Conservation (phyloP, 2,888 invertebrate species). For the Anagyrus pseudococci region DNA sequence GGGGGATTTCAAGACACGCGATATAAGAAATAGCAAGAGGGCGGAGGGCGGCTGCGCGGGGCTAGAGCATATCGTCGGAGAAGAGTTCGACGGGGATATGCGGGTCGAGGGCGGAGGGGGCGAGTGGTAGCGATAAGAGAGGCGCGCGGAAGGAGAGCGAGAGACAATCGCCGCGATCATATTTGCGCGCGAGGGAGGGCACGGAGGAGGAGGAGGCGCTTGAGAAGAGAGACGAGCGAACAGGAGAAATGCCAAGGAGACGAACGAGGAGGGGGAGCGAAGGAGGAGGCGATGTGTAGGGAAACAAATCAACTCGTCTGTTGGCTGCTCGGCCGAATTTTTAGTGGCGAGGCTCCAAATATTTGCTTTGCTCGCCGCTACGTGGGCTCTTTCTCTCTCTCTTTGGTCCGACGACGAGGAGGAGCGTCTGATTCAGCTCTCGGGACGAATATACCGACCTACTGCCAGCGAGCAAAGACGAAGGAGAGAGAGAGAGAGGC, state of each 20-base stretch:
- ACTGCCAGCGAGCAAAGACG: constrained; percentile 17
- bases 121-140: constrained; percentile 1
- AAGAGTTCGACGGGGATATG: constrained; percentile 1
- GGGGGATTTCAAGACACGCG: constrained; percentile 7
- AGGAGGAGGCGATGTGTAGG: constrained; percentile 50
- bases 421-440: constrained; percentile 44
- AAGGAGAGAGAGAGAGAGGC: constrained; percentile 4
- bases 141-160: constrained; percentile 5
- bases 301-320: constrained; percentile 60
- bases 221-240: constrained; percentile 15
- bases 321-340: constrained; percentile 58
- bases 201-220: constrained; percentile 10
- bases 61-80: not conserved
- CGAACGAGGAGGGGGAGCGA: constrained; percentile 20
- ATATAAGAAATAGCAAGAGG: not conserved
- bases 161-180: constrained; percentile 14
- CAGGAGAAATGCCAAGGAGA: not conserved
- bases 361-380: constrained; percentile 57
- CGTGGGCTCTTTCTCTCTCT: constrained; percentile 27
- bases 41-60: not conserved
- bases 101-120: not conserved
- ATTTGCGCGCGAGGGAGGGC: constrained; percentile 23
- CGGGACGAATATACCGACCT: constrained; percentile 48
- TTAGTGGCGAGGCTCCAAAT: constrained; percentile 62
- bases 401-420: not conserved